phyloP scores from a whole-genome alignment of 2,888 invertebrate genomes.

The Megastigmus dorsalis region DNA sequence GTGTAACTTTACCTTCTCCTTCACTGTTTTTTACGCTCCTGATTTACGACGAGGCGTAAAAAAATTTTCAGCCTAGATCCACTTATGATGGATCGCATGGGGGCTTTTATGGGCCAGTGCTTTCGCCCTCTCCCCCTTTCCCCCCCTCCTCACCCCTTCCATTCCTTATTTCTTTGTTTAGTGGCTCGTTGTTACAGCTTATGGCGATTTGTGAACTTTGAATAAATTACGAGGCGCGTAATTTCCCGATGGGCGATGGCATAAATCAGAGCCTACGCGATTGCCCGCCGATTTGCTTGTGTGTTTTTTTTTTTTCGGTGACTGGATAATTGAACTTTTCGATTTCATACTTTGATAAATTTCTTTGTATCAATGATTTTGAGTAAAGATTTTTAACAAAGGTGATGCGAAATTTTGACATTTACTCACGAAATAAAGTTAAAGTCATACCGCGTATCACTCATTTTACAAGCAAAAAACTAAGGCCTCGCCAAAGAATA shows the following conservation, averaged over 20 bases:
- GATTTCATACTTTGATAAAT: too few species aligned
- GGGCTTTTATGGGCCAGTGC: slow-evolving; percentile 15
- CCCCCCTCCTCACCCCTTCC: not conserved
- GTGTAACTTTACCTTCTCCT: not conserved
- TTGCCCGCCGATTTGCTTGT: too few species aligned
- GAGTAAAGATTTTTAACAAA: too few species aligned
- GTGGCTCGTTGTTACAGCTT: not conserved
- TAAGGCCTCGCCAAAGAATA: too few species aligned
- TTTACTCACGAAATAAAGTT: too few species aligned
- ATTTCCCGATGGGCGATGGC: not conserved
- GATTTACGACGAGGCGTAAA: slow-evolving; percentile 30
- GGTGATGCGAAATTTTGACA: too few species aligned
- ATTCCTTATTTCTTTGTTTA: not conserved
- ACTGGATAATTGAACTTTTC: too few species aligned
- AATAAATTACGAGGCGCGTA: not conserved
- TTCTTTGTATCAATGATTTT: too few species aligned
- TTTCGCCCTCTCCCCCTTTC: not conserved
- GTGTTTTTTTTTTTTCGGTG: too few species aligned
- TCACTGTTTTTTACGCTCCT: not conserved
- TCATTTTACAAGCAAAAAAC: too few species aligned
- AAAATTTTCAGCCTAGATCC: slow-evolving; percentile 41
- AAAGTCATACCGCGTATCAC: too few species aligned
- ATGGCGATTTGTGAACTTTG: not conserved
- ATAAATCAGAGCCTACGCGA: too few species aligned
- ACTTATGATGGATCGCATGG: slow-evolving; percentile 44